Base-by-base conservation (phyloP, 2,888 invertebrate species). In the Sturmia bella region DNA sequence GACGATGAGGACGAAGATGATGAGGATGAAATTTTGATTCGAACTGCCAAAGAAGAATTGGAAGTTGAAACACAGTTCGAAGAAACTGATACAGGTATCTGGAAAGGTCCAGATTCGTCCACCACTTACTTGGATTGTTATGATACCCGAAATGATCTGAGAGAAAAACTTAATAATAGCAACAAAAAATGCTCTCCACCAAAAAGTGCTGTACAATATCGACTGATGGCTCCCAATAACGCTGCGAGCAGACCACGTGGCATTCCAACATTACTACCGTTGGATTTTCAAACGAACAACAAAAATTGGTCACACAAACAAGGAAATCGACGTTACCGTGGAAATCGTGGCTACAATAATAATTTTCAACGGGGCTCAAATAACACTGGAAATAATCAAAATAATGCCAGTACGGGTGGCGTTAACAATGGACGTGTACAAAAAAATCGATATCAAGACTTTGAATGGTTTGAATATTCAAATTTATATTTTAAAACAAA, bases 221-320 rank as follows among this genome's bases (percentile, higher is more conserved):
- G 87, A 9, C 43, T 86, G 4, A 83, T 85, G 73, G 74, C 85
- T 2, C 83, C 86, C 0, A 87, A 85, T 63, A 87, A 87, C 66
- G 54, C 84, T 3, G 85, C 84, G 11, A 64, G 84, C 17, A 84
- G 87, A 2, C 86, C 88, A 9, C 76, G 72, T 3, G 87, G 86
- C 1, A 84, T 87, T 15, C 84, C 88, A 3, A 87, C 88, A 0
- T 57, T 88, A 37, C 74, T 86, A 3, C 86, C 86, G 0, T 59
- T 83, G 12, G 77, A 83, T 43, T 50, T 74, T 6, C 54, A 79
- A 0, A 68, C 76, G 9, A 43, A 77, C 7, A 68, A 74, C 17
- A 52, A 13, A 52, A 76, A 69, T 19, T 48, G 75, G 4, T 48
- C 32, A 3, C 27, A 64, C 15, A 54, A 64, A 27, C 75, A 78